Evolutionary conservation across 2,797 vertebrate species (phyloP).

Genomic region (Manis crassicaudata): DNA sequence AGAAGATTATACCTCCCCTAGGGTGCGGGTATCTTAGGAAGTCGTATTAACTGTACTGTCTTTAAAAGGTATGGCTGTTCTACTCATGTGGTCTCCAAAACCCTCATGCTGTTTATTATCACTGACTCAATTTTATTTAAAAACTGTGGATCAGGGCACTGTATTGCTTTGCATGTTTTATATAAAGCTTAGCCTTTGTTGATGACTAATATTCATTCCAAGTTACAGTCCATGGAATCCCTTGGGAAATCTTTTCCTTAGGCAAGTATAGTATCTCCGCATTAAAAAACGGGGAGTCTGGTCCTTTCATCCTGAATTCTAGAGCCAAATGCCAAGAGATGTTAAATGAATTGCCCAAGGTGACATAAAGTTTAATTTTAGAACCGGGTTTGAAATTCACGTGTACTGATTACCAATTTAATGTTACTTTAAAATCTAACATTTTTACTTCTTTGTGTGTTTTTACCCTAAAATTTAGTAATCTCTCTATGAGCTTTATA

Average conservation of each 20-base stretch:
- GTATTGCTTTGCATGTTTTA: not conserved
- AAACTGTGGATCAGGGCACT: not conserved
- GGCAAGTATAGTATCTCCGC: not conserved
- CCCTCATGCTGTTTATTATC: not conserved
- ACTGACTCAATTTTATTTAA: not conserved
- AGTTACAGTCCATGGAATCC: not conserved
- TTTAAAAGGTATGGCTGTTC: not conserved
- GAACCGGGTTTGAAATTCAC: not conserved
- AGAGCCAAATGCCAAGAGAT: not conserved
- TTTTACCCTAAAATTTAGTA: not conserved
- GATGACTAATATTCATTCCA: not conserved
- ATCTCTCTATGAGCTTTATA: not conserved
- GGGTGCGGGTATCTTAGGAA: not conserved
- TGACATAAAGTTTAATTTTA: not conserved
- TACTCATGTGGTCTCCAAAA: not conserved
- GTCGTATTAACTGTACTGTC: not conserved
- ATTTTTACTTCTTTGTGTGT: not conserved
- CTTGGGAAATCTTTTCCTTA: not conserved
- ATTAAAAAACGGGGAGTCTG: not conserved
- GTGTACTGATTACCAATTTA: not conserved
- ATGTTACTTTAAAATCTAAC: slow-evolving; percentile 8
- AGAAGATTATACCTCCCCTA: not conserved
- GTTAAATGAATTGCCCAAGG: not conserved
- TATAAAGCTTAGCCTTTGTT: not conserved
- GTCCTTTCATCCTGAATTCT: not conserved